Base-by-base conservation (phyloP, 2,113 vertebrate genomes). In the Rhabdornis inornatus region DNA sequence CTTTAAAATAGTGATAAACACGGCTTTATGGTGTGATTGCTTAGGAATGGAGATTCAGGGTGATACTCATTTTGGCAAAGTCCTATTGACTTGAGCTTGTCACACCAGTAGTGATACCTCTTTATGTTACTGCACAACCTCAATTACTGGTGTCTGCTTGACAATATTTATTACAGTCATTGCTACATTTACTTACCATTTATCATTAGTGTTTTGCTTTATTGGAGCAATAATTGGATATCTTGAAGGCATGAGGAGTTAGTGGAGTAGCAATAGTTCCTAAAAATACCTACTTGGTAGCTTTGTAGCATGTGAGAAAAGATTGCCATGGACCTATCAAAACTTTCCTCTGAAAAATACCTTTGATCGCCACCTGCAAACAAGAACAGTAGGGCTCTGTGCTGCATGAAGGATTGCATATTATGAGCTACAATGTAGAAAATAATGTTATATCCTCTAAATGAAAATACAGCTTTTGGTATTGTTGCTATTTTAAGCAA, bases 111-210 rank as follows among this genome's bases (percentile, higher is more conserved):
- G 35, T 59, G 44, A 20, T 83, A 40, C 31, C 56, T 81, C 68
- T 35, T 37, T 57, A 14, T 47, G 15, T 35, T 83, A 44, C 27
- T 82, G 19, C n/a, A n/a, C 59, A 80, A 69, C 17, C 15, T 84
- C 68, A 74, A 1, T 94, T 90, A 60, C 16, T 2, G 1, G 9
- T 55, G n/a, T 82, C 47, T 79, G 24, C 39, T 80, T 90, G 47
- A 61, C 45, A 39, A 22, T 33, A 30, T 85, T 95, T 93, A 24
- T 82, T 77, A 35, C 21, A 61, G 61, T 87, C 65, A 37, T 90
- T 82, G 28, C 39, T 83, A 42, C 30, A 60, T 88, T 77, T 94
- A 71, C 55, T 92, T 95, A 94, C 45, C 28, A 91, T 93, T 87
- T 70, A 42, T 82, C 25, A 57, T 74, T 65, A 69, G 11, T 63